Percentiles rank a stretch among this genome's conserved stretches.
phyloP scores from a whole-genome alignment of 2,888 invertebrate genomes.

The Cryptocephalus moraei region DNA sequence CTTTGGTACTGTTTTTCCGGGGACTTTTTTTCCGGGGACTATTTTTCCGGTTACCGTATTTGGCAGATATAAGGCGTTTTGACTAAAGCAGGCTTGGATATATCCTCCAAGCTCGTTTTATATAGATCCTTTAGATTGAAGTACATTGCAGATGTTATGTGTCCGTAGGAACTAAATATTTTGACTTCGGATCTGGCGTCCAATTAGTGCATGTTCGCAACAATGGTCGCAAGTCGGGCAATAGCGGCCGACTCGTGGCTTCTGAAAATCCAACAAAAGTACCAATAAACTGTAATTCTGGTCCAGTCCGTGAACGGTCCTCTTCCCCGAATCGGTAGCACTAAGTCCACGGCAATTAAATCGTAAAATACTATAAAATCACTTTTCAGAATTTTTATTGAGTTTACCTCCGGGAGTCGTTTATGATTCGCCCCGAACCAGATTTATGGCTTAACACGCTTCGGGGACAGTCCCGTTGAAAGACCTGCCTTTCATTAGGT shows the following conservation, averaged over 20 bases:
- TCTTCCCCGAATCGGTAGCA: constrained; percentile 16
- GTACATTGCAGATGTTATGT: too few relatives aligned
- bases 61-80: too few relatives aligned
- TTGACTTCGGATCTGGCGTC: too few relatives aligned
- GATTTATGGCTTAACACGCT: constrained; percentile 22
- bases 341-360: constrained; percentile 17
- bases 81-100: too few relatives aligned
- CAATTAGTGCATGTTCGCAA: too few relatives aligned
- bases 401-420: constrained; percentile 13
- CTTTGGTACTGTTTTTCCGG: too few relatives aligned
- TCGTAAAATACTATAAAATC: constrained; percentile 24
- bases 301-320: background rate
- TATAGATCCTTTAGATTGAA: too few relatives aligned
- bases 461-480: constrained; percentile 19
- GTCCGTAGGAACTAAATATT: too few relatives aligned
- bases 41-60: too few relatives aligned
- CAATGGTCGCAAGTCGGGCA: too few relatives aligned
- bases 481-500: constrained; percentile 27
- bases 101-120: too few relatives aligned
- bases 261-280: background rate
- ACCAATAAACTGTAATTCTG: background rate
- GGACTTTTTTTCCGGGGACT: too few relatives aligned
- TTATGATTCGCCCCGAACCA: constrained; percentile 13
- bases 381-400: constrained; percentile 21
- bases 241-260: background rate